These are phyloP conservation scores for Oryctolagus cuniculus DNA, from an alignment of 2,113 vertebrate species.

Conservation along the genomic window mOryCun1.1 NC_091435.1:113972501-113973000, in stretches of 20 bases:
- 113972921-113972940: not conserved
- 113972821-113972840: not conserved
- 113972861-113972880: not conserved
- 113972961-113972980: not conserved
- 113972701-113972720: not conserved
- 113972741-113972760: not conserved
- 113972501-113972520: not conserved
- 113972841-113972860: not conserved
- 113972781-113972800: not conserved
- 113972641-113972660: not conserved
- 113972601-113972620: not conserved
- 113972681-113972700: not conserved
- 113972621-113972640: not conserved
- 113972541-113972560: not conserved
- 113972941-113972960: not conserved
- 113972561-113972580: not conserved
- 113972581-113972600: not conserved
- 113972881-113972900: not conserved
- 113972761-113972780: not conserved
- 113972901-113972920: not conserved
- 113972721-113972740: not conserved
- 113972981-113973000: not conserved
- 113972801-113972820: not conserved
- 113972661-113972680: not conserved
- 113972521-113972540: not conserved